phyloP scores from a whole-genome alignment of 2,888 invertebrate species.

The Limnephilus lunatus region DNA sequence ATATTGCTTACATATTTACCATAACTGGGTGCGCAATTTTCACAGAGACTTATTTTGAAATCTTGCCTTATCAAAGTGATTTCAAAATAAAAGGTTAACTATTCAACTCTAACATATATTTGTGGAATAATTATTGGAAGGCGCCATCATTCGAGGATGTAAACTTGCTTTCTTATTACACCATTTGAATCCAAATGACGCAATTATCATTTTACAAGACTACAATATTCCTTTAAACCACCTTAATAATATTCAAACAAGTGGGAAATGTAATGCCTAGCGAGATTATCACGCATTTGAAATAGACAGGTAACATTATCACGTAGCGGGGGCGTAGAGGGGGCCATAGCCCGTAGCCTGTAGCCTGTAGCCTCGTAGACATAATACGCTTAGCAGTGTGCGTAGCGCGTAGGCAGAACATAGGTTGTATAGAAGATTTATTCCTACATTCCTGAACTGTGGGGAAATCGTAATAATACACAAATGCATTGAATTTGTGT shows the following conservation, averaged over 20 bases:
- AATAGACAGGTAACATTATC: constrained; percentile 63
- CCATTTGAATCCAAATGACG: not conserved
- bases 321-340: constrained; percentile 52
- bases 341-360: not conserved
- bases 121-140: not conserved
- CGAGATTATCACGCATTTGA: constrained; percentile 61
- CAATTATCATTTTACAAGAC: not conserved
- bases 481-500: not conserved
- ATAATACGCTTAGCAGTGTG: not conserved
- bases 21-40: too few species aligned
- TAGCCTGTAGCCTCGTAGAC: not conserved
- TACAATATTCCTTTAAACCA: constrained; percentile 23
- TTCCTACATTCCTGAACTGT: not conserved
- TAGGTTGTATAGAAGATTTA: not conserved
- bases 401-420: not conserved
- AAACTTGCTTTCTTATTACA: not conserved
- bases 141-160: not conserved
- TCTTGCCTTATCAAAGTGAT: too few species aligned
- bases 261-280: constrained; percentile 59
- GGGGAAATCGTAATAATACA: not conserved
- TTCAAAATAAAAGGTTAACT: too few species aligned
- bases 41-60: too few species aligned
- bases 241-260: constrained; percentile 59
- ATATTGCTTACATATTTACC: too few species aligned
- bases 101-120: not conserved